These are phyloP conservation scores for Dioctria rufipes DNA, from an alignment of 2,888 invertebrate species.

Conservation along the genomic window DNA sequence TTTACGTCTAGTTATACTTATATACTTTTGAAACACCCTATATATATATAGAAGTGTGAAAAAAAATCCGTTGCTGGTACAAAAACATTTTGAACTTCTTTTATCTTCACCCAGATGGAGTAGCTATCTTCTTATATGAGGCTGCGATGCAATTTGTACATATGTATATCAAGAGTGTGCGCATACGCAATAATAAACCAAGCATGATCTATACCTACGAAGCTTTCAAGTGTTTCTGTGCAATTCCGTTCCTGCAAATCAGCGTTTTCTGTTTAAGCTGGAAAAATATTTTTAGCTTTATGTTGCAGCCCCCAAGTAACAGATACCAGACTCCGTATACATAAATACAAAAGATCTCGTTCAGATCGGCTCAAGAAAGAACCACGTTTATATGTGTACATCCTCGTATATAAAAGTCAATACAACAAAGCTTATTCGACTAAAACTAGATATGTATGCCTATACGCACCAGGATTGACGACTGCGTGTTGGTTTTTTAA, in stretches of 20 bases:
- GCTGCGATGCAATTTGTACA: slow-evolving; percentile 7
- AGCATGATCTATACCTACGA: too few species aligned
- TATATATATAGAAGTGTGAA: not conserved
- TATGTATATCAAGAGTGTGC: slow-evolving; percentile 17
- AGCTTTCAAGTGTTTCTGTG: slow-evolving; percentile 20
- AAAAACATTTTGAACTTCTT: not conserved
- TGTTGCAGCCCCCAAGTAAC: slow-evolving; percentile 2
- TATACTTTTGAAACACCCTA: slow-evolving; percentile 13
- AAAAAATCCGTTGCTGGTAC: not conserved
- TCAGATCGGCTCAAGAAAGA: not conserved
- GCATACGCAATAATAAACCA: not conserved
- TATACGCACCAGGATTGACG: not conserved
- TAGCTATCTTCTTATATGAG: not conserved
- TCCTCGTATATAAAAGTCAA: not conserved
- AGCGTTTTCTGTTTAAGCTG: slow-evolving; percentile 18
- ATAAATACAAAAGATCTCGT: too few species aligned
- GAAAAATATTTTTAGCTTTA: slow-evolving; percentile 45
- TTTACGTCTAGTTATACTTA: not conserved
- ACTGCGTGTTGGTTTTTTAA: slow-evolving; percentile 29
- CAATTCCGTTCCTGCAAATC: slow-evolving; percentile 1
- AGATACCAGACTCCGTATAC: not conserved
- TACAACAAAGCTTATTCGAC: not conserved
- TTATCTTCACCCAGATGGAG: slow-evolving; percentile 29
- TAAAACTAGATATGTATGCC: too few species aligned
- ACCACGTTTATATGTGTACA: not conserved